These are phyloP conservation scores for Pseudomyrmex pallidus DNA, from an alignment of 1,140 invertebrate genomes.

Conservation along the genomic window DNA sequence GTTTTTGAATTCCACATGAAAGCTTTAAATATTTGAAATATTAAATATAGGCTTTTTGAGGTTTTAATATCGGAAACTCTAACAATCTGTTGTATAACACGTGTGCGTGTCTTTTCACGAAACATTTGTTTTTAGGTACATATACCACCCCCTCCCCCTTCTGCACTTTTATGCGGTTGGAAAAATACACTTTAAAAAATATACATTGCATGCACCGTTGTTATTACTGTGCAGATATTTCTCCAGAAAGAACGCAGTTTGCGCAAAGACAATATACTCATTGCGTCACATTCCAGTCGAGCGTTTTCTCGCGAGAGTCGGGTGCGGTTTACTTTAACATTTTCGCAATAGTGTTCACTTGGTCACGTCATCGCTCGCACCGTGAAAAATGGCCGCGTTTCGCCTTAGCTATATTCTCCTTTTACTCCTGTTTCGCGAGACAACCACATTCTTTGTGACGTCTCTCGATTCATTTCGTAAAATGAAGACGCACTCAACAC, in stretches of 20 bases:
- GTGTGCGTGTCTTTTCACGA: not conserved
- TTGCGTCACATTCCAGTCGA: constrained; percentile 35
- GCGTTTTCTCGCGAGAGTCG: constrained; percentile 24
- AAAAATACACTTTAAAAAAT: constrained; percentile 42
- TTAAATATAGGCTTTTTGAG: too few species aligned
- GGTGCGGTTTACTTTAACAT: constrained; percentile 43
- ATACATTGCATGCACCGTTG: constrained; percentile 43
- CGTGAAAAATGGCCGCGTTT: constrained; percentile 51
- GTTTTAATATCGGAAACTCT: not conserved
- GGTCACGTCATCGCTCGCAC: constrained; percentile 55
- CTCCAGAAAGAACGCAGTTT: constrained; percentile 14
- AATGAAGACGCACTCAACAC: constrained; percentile 13
- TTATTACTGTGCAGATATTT: constrained; percentile 58
- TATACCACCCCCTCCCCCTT: not conserved
- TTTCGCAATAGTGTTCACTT: constrained; percentile 44
- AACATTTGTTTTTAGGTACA: not conserved
- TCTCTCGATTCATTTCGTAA: constrained; percentile 41
- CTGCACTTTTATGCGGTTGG: not conserved
- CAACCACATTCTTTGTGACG: constrained; percentile 5
- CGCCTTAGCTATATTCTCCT: constrained; percentile 44
- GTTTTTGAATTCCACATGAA: not conserved
- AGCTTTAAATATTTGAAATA: not conserved
- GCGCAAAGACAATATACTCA: constrained; percentile 52
- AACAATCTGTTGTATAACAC: not conserved
- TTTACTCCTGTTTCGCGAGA: constrained; percentile 11